Percentiles rank a stretch among this genome's conserved stretches.
These are phyloP conservation scores for Etheostoma spectabile DNA, from an alignment of 2,113 vertebrate species.

Conservation along the genomic window DNA sequence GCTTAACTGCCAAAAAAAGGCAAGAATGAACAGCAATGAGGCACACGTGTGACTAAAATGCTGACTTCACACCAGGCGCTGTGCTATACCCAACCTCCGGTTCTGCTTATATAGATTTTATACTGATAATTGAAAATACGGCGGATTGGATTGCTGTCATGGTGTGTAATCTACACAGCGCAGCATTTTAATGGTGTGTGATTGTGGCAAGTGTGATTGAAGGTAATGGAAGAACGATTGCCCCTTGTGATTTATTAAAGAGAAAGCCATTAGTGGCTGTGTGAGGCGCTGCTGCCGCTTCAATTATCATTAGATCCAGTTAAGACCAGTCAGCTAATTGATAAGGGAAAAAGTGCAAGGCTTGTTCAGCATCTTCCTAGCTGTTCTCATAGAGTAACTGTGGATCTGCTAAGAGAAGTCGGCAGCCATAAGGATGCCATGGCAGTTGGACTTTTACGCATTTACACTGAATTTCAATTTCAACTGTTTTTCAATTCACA, in stretches of 20 bases:
- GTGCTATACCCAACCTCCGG: slow-evolving; percentile 2
- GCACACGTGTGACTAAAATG: slow-evolving; percentile 27
- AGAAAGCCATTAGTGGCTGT: slow-evolving; percentile 62
- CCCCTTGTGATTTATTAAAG: slow-evolving; percentile 70
- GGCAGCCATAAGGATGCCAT: neutral
- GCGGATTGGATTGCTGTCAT: slow-evolving; percentile 44
- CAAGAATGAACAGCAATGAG: slow-evolving; percentile 18
- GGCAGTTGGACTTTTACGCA: neutral
- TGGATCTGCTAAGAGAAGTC: slow-evolving; percentile 8
- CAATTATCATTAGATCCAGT: slow-evolving; percentile 69
- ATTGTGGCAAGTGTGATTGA: slow-evolving; percentile 57
- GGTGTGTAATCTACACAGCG: slow-evolving; percentile 26
- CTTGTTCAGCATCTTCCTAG: slow-evolving; percentile 42
- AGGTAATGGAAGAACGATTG: slow-evolving; percentile 66
- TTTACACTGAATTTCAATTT: neutral
- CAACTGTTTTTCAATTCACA: no score
- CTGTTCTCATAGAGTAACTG: slow-evolving; percentile 7
- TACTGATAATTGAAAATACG: slow-evolving; percentile 23
- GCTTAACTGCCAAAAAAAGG: slow-evolving; percentile 34
- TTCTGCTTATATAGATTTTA: slow-evolving; percentile 6
- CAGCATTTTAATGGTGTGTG: slow-evolving; percentile 44
- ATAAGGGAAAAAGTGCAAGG: slow-evolving; percentile 28
- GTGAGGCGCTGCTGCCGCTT: slow-evolving; percentile 53
- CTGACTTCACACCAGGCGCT: slow-evolving; percentile 43
- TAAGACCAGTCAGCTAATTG: slow-evolving; percentile 70